Evolutionary conservation across 2,888 invertebrate species (phyloP), one percentile per base, ranked within the genome.

Genomic region (Autographa gamma): DNA sequence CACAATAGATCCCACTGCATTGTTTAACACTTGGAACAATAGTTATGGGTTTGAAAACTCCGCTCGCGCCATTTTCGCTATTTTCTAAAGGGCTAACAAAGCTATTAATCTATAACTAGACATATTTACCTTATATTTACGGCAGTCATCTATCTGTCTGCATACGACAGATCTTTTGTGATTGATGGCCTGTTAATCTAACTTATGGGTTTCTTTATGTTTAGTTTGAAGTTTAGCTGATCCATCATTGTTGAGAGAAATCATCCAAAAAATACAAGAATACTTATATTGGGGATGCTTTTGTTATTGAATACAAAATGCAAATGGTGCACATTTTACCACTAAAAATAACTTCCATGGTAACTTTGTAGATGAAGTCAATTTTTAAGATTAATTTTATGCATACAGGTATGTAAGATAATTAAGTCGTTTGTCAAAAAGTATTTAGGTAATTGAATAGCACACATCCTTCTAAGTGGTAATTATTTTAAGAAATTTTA

Each of bases 401-500:
- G n/a, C n/a, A n/a, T n/a, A n/a, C n/a, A n/a, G n/a, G n/a, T n/a
- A n/a, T n/a, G n/a, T n/a, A 8, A 34, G 9, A 34, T 34, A 2
- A 34, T 41, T 41, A 41, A 41, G 3, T 41, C 7, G 3, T 13
- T 41, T 41, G 0, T 9, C 41, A 41, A 41, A 11, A 14, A 41
- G 0, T 9, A 9, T 34, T 34, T 0, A 8, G 34, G 2, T 34
- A 34, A 34, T 34, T 34, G 8, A 34, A 34, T 34, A 34, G 13
- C 41, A 41, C 9, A 41, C 14, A 14, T 41, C 14, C 43, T 25
- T 43, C 16, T 2, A 43, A 43, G 43, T 16, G 16, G n/a, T n/a
- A 48, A 48, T 48, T 0, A n/a, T n/a, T 48, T n/a, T n/a, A 48
- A 48, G n/a, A 6, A 56, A 52, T 76, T 43, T 14, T 8, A 34